Base-by-base conservation (phyloP, 2,888 invertebrate species). In the Coelinius sp. region DNA sequence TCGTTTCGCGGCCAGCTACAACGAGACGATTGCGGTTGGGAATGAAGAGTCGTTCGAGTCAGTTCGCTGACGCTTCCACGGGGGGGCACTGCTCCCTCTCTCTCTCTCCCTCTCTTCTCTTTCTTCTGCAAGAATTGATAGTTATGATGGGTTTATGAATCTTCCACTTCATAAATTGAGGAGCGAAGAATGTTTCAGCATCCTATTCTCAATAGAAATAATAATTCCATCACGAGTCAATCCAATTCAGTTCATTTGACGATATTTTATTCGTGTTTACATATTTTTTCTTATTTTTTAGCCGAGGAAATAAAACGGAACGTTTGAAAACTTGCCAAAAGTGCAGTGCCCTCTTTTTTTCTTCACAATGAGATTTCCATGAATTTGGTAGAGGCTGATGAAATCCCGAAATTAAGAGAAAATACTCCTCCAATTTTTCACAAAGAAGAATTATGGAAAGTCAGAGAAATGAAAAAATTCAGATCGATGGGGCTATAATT, bases 321-420 rank as follows among this genome's bases (percentile, higher is more conserved):
- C 35, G 53, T 67, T 64, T 74, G 72, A 74, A 75, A 70, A 76
- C 41, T 70, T 77, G 77, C 77, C 77, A 77, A 77, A 76, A 75
- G 75, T 77, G 75, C 70, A 67, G 64, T 68, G 59, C 35, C 68
- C 71, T 31, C 31, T 41, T 64, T 62, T 71, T 66, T 68, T 44
- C 64, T 25, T 59, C 44, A 41, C 3, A 8, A 52, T 24, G 25
- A 52, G 24, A 72, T 69, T 66, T 69, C 49, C 10, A 38, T 62
- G 64, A 46, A 46, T 66, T 66, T 70, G 25, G n/a, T 53, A 12
- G 14, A 53, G 24, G 24, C 53, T 24, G 14, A 41, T 24, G 24
- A 71, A 31, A 68, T 25, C 49, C 46, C 41, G 63, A 38, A 38
- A 38, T 38, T 6, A 38, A 38, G 6, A 38, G 10, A 38, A 10